Base-by-base conservation (phyloP, 2,113 vertebrate genomes). In the Lepus timidus region DNA sequence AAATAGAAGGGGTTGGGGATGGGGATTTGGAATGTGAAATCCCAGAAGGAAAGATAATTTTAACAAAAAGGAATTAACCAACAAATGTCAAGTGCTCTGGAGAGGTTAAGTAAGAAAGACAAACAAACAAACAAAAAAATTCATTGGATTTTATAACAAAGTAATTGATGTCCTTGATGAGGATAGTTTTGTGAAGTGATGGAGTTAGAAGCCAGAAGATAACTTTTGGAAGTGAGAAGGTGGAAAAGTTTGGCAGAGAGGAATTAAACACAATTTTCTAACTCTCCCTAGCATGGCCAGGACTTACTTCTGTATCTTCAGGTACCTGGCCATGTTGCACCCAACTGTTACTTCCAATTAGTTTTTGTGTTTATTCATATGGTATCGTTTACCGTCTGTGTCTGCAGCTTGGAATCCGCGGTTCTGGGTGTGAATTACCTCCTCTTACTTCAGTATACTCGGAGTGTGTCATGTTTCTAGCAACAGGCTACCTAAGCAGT, bases 351-450 rank as follows among this genome's bases (percentile, higher is more conserved):
- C 62, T 64, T 64, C 27, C 9, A 19, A 4, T 27, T 65, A 51
- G 58, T 31, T 73, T 76, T 79, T 65, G 22, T 16, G 70, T 85
- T 51, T 78, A 55, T 70, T 88, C 52, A 64, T 52, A 70, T 95
- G 62, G 49, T 74, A 4, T 49, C 73, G 29, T 65, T 61, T 73
- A 39, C 81, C 9, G 6, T 75, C 51, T 67, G 33, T 51, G 29
- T 33, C 61, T 88, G 55, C 27, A 44, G 6, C 64, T n/a, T 83
- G 65, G 84, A 82, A 22, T 71, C 70, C 76, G 39, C 36, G 17
- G 52, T 71, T 27, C 71, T 84, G 39, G 25, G 7, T 95, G 92
- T 58, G 78, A 88, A 88, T 76, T 68, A 62, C 25, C 4, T 84
- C 61, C 75, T 13, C 49, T 58, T 52, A 84, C 22, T 12, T 76